Evolutionary conservation across 2,797 vertebrate genomes (phyloP), one percentile per base, ranked within the genome.

Genomic region (Phaenicophaeus curvirostris): DNA sequence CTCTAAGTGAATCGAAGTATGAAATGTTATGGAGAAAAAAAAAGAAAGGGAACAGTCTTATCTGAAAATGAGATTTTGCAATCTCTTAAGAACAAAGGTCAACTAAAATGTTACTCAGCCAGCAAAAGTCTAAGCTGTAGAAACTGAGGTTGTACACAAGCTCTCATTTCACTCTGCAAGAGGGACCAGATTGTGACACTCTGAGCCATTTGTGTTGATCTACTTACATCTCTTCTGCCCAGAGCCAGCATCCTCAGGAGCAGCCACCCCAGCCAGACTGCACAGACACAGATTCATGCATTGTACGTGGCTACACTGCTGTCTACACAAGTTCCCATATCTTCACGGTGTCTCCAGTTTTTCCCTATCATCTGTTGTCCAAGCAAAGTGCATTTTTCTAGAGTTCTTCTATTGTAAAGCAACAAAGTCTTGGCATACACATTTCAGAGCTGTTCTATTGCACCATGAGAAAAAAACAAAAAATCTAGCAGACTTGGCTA

Each of bases 261-360:
- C 11, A 78, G 41, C 19, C 61, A n/a, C 23, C 5, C 25, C 21
- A 9, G 27, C 18, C 5, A 39, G 35, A 21, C 8, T 59, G 16
- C 14, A 12, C 30, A 59, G 2, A 2, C 8, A 10, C 9, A 44
- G n/a, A 8, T 44, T 15, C 0, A 0, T 53, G 23, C 15, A 8
- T 51, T 39, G 15, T 17, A 18, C 1, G 3, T 33, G 31, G 13
- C 31, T 62, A 39, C 9, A 10, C 17, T 46, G 17, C 28, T 62
- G 6, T 54, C 30, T 69, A 35, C 17, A 0, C 0, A 1, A 10
- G 21, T 39, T 85, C 53, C 35, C 4, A 2, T 35, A 69, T 15
- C 31, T 30, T n/a, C 27, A 37, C 0, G 0, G 4, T 19, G 18
- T 23, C 28, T 85, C 27, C 0, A 1, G 1, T 31, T 25, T 30